These are phyloP conservation scores for Podiceps cristatus DNA, from an alignment of 2,113 vertebrate species.

Conservation along the genomic window DNA sequence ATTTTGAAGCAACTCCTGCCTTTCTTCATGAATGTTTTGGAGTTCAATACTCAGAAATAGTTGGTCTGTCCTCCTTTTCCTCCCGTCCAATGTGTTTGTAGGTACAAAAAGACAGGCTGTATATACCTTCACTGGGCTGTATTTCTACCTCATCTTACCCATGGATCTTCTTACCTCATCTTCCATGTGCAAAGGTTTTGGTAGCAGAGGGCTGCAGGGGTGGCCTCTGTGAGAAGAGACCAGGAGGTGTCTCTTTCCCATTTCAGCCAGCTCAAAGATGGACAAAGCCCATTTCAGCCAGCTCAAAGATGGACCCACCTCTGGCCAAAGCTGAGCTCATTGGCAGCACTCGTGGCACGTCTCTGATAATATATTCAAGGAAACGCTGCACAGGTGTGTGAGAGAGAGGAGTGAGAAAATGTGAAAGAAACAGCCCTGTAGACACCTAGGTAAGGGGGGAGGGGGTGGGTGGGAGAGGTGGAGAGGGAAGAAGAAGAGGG, in stretches of 20 bases:
- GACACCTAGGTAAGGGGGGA: not conserved
- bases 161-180: too few relatives aligned
- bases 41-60: not conserved
- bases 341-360: not conserved
- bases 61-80: not conserved
- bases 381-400: not conserved
- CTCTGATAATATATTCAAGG: not conserved
- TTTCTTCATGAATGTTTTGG: not conserved
- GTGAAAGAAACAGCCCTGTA: too few relatives aligned
- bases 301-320: not conserved
- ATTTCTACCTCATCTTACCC: not conserved
- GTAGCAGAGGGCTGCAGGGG: not conserved
- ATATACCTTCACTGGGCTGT: not conserved
- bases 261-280: not conserved
- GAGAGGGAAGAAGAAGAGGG: not conserved
- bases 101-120: not conserved
- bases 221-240: not conserved
- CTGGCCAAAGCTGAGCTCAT: not conserved
- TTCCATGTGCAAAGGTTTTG: not conserved
- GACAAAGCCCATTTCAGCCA: not conserved
- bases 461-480: too few relatives aligned
- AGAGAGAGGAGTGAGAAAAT: too few relatives aligned
- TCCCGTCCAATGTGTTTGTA: not conserved
- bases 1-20: not conserved
- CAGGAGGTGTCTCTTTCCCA: not conserved